Conservation (phyloP, 2,888 invertebrate genomes). For the Marronus borbonicus region DNA sequence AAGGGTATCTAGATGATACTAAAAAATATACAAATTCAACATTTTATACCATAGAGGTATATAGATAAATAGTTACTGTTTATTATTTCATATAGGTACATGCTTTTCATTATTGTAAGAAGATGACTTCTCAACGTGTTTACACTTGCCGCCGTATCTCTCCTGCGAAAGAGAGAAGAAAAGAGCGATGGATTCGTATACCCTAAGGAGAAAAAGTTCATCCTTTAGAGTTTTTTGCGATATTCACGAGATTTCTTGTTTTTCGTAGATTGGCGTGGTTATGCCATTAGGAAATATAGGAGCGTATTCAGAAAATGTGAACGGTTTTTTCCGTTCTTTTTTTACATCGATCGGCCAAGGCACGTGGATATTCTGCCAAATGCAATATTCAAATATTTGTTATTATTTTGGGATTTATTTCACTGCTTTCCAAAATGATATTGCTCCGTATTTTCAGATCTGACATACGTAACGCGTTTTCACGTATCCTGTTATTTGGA, state of each 20-base stretch:
- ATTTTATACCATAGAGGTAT: neutral
- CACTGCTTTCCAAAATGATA: slow-evolving; percentile 31
- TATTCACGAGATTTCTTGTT: slow-evolving; percentile 40
- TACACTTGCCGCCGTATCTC: slow-evolving; percentile 28
- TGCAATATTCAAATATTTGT: slow-evolving; percentile 44
- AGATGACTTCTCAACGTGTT: slow-evolving; percentile 32
- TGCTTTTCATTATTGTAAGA: neutral
- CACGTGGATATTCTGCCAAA: slow-evolving; percentile 43
- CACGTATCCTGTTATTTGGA: slow-evolving; percentile 9
- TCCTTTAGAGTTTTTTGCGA: slow-evolving; percentile 33
- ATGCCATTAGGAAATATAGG: slow-evolving; percentile 35
- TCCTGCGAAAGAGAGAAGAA: neutral
- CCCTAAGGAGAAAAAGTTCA: slow-evolving; percentile 36
- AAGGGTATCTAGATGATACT: too few relatives aligned
- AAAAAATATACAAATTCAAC: too few relatives aligned
- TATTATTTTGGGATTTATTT: slow-evolving; percentile 46
- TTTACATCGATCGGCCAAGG: slow-evolving; percentile 26
- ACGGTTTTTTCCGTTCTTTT: slow-evolving; percentile 16
- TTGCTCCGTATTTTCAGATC: slow-evolving; percentile 25
- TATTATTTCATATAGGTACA: neutral
- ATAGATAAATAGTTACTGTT: neutral
- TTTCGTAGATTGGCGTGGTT: slow-evolving; percentile 6
- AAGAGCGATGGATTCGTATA: slow-evolving; percentile 31
- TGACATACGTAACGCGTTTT: slow-evolving; percentile 31
- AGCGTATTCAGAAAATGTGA: slow-evolving; percentile 38